These are phyloP conservation scores for Epinephelus malabaricus DNA, from an alignment of 2,797 vertebrate genomes.

Conservation along the genomic window DNA sequence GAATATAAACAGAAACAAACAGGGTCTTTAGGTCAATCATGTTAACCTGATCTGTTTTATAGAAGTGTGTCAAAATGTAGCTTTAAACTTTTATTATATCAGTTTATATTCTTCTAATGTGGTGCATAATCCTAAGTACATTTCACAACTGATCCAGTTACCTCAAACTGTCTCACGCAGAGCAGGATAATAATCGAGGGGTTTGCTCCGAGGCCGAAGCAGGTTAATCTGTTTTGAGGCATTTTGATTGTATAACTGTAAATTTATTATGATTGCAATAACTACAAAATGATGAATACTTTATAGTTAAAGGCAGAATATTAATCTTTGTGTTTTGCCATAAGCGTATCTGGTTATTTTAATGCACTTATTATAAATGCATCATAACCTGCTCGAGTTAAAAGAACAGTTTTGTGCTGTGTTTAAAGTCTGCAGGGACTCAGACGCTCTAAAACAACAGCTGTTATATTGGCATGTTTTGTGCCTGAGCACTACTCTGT, in stretches of 20 bases:
- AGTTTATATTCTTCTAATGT: background rate
- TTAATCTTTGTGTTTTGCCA: background rate
- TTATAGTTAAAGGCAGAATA: background rate
- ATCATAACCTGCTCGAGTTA: background rate
- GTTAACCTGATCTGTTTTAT: background rate
- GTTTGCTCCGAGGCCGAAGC: too few species aligned
- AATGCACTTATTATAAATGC: background rate
- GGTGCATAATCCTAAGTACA: background rate
- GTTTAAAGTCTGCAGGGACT: background rate
- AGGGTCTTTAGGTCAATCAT: background rate
- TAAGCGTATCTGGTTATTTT: background rate
- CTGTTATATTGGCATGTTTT: background rate
- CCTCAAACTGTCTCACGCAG: background rate
- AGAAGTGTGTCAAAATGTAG: background rate
- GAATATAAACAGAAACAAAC: background rate
- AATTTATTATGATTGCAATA: background rate
- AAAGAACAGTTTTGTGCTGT: background rate
- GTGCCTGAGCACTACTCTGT: background rate
- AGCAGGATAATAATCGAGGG: background rate
- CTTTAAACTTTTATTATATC: background rate
- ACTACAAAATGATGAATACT: too few species aligned
- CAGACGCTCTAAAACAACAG: background rate
- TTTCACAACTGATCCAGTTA: background rate
- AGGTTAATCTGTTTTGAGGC: background rate
- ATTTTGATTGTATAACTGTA: background rate